phyloP scores from a whole-genome alignment of 2,888 invertebrate genomes.

The Heteropelma amictum region DNA sequence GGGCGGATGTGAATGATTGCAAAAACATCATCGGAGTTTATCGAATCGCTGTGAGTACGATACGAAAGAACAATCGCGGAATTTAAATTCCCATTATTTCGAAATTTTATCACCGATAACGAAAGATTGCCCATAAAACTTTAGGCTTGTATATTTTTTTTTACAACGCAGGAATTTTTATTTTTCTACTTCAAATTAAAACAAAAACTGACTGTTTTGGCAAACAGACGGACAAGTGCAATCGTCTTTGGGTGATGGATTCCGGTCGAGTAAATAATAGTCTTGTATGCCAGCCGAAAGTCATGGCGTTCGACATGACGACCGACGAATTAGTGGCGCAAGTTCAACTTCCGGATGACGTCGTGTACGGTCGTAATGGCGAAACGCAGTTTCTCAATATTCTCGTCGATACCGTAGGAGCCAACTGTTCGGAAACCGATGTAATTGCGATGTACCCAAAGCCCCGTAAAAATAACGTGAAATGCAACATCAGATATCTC shows the following conservation, averaged over 20 bases:
- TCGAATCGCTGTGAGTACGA: constrained; percentile 82
- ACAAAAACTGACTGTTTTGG: background rate
- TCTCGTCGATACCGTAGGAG: background rate
- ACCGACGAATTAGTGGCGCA: background rate
- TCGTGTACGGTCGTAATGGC: constrained; percentile 5
- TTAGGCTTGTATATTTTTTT: too few species aligned
- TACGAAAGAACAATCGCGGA: background rate
- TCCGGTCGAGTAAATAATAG: background rate
- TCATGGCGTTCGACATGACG: background rate
- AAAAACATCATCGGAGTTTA: constrained; percentile 85
- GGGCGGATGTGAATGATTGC: constrained; percentile 82
- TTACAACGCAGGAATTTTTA: too few species aligned
- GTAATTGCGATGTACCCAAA: background rate
- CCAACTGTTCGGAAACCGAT: background rate
- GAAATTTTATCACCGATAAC: background rate
- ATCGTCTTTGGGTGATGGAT: constrained; percentile 21
- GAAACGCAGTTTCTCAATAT: background rate
- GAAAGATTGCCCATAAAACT: too few species aligned
- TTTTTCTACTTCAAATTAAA: too few species aligned
- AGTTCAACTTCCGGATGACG: background rate
- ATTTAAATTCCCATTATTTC: too few species aligned
- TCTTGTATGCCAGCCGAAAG: constrained; percentile 13
- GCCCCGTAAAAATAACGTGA: too few species aligned
- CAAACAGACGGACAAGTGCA: constrained; percentile 13
- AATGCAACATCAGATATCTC: too few species aligned